Evolutionary conservation across 2,797 vertebrate species (phyloP), one percentile per base, ranked within the genome.

Genomic region (Emydoidea blandingii): DNA sequence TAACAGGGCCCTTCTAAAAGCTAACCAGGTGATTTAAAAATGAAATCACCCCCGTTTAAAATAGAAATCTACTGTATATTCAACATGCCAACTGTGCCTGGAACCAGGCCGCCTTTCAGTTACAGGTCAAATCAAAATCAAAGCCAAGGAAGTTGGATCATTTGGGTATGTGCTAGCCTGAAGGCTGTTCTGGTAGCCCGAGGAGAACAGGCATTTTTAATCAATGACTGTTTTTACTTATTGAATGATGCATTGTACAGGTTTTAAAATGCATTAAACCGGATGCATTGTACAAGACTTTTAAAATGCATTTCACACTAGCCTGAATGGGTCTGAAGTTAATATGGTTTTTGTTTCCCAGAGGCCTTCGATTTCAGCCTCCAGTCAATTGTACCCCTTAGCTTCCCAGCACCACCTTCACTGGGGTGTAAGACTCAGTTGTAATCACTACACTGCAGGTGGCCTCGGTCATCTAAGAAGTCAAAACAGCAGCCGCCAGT

Each of bases 331-430:
- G 90, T 6, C 65, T 0, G 89, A 27, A 90, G 92, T 92, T 90
- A 95, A 94, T 93, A 94, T 92, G 96, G 95, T 95, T 97, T 95
- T 92, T 92, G 91, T 85, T 95, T 59, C 92, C 84, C 93, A 23
- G 83, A 89, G 86, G 90, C 93, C 94, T 47, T 88, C 82, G 27
- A 8, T 2, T 34, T 29, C 2, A 21, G 2, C 27, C 74, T 34
- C 79, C 3, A 19, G 29, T 52, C 23, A 41, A 47, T 3, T 8
- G 10, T n/a, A 92, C 85, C 52, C 81, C 81, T 68, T n/a, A 9
- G 4, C 74, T 92, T 79, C 52, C 81, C 44, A 0, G 0, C 0
- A 0, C 90, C 65, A 37, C 19, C 19, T 41, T 37, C 89, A 21
- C 1, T 1, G 56, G 72, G 86, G 12, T 52, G 18, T 18, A 59